Evolutionary conservation across 2,888 invertebrate species (phyloP).

Genomic region (Horisme vitalbata): DNA sequence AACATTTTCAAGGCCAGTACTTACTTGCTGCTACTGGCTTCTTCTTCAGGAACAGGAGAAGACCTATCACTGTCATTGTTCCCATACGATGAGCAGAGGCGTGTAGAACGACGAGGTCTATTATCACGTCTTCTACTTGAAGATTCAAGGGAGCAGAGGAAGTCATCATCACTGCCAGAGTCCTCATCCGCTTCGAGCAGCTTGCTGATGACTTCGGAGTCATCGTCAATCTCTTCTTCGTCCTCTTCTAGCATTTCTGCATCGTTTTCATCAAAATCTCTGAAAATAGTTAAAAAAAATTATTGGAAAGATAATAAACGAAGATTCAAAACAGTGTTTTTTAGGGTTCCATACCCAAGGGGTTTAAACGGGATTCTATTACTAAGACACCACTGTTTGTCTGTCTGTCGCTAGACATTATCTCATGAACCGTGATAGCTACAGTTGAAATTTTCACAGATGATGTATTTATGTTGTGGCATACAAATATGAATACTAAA

Average conservation of each 20-base stretch:
- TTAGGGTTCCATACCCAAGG: no score
- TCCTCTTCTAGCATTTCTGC: conserved; percentile 45
- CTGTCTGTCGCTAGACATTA: no score
- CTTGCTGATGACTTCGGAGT: conserved; percentile 68
- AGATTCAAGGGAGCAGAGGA: conserved; percentile 48
- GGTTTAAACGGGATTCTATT: no score
- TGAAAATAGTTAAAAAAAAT: conserved; percentile 6
- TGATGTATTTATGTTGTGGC: no score
- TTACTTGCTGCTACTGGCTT: conserved; percentile 41
- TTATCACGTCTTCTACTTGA: conserved; percentile 36
- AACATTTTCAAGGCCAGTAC: conserved; percentile 25
- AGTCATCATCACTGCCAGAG: conserved; percentile 59
- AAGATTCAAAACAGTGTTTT: no score
- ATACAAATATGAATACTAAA: no score
- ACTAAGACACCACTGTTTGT: no score
- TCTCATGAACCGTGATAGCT: no score
- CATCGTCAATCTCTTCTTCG: conserved; percentile 64
- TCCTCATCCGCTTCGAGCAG: conserved; percentile 65
- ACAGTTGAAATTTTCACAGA: no score
- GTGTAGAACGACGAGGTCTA: conserved; percentile 52
- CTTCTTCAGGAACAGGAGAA: conserved; percentile 44
- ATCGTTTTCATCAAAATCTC: conserved; percentile 42
- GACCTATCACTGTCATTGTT: conserved; percentile 47
- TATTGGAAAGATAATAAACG: no score
- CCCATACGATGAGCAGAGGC: conserved; percentile 50